phyloP scores from a whole-genome alignment of 1,140 invertebrate genomes.

The Venturia canescens region DNA sequence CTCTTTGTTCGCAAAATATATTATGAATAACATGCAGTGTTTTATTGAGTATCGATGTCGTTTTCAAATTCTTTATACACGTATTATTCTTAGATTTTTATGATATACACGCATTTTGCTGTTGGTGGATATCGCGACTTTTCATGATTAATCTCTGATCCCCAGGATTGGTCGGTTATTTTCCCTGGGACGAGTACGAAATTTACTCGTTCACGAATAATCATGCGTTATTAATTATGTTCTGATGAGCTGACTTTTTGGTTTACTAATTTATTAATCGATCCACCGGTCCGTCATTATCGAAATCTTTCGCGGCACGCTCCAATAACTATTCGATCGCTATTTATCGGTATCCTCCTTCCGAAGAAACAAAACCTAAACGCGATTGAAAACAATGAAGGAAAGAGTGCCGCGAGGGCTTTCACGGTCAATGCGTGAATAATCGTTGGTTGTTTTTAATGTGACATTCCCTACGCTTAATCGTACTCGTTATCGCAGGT shows the following conservation, averaged over 20 bases:
- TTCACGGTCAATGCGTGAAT: constrained; percentile 71
- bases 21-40: too few relatives aligned
- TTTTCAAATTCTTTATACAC: too few relatives aligned
- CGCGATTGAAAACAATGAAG: not conserved
- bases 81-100: too few relatives aligned
- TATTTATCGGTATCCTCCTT: too few relatives aligned
- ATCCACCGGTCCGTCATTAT: constrained; percentile 56
- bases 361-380: not conserved
- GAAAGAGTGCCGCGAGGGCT: constrained; percentile 62
- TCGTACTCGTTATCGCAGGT: constrained; percentile 78
- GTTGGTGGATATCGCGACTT: constrained; percentile 7
- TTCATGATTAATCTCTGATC: constrained; percentile 29
- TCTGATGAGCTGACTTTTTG: constrained; percentile 38
- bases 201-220: constrained; percentile 43
- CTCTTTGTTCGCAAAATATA: too few relatives aligned
- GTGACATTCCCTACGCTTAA: constrained; percentile 77
- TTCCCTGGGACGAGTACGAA: constrained; percentile 38
- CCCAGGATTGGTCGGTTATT: constrained; percentile 47
- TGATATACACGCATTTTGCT: not conserved
- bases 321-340: too few relatives aligned
- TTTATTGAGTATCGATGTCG: too few relatives aligned
- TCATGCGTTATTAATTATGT: constrained; percentile 49
- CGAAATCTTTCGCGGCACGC: constrained; percentile 49
- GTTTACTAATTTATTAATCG: constrained; percentile 48
- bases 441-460: constrained; percentile 72